phyloP scores from a whole-genome alignment of 2,888 invertebrate genomes.

The Melolontha melolontha region DNA sequence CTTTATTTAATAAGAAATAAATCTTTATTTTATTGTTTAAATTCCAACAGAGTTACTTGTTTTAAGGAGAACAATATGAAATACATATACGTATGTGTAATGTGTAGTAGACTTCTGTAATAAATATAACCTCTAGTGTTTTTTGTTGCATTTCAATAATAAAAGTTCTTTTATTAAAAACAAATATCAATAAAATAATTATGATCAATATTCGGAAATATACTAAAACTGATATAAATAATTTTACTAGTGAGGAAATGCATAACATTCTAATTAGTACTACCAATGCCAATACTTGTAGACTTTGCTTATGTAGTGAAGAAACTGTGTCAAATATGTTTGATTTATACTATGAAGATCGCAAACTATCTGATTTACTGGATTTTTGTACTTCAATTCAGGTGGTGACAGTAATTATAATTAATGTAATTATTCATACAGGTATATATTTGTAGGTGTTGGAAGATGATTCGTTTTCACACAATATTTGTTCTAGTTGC shows the following conservation, averaged over 20 bases:
- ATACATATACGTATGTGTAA: too few species aligned
- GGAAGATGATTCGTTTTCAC: slow-evolving; percentile 13
- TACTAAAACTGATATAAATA: neutral
- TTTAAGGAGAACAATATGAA: too few species aligned
- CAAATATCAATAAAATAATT: too few species aligned
- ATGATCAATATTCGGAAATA: too few species aligned
- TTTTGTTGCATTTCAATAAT: too few species aligned
- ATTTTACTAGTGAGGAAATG: neutral
- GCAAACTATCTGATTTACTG: slow-evolving; percentile 1
- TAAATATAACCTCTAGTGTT: too few species aligned
- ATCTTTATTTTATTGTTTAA: too few species aligned
- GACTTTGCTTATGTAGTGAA: neutral
- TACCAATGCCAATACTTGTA: neutral
- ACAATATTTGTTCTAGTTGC: slow-evolving; percentile 17
- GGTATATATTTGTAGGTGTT: slow-evolving; percentile 8
- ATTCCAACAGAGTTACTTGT: too few species aligned
- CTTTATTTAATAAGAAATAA: too few species aligned
- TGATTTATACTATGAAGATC: neutral
- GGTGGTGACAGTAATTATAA: neutral
- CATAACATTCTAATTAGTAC: neutral
- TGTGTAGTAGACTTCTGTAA: too few species aligned
- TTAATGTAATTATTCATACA: neutral
- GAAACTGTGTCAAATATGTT: neutral
- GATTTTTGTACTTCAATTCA: slow-evolving; percentile 10
- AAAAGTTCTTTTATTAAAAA: too few species aligned